Percentiles rank a stretch among this genome's conserved stretches.
Conservation (phyloP, 1,140 invertebrate species). For the Aphelinus certus region DNA sequence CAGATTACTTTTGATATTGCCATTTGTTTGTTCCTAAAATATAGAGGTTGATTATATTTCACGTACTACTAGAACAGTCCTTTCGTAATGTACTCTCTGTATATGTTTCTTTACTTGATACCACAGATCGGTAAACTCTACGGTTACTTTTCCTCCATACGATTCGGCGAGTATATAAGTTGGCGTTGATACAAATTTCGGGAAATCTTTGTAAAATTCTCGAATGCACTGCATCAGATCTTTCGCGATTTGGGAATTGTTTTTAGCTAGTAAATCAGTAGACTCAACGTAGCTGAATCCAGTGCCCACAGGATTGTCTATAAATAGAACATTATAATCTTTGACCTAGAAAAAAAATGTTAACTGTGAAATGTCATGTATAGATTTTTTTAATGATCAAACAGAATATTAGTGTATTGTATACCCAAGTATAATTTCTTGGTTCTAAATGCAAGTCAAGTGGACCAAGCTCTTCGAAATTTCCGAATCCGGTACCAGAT, state of each 20-base stretch:
- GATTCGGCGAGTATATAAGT: conserved; percentile 87
- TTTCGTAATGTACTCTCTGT: neutral
- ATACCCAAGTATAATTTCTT: conserved; percentile 81
- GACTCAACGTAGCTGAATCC: conserved; percentile 84
- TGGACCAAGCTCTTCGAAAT: conserved; percentile 81
- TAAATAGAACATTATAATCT: conserved; percentile 82
- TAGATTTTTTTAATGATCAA: conserved; percentile 43
- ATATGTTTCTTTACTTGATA: conserved; percentile 57
- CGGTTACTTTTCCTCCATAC: conserved; percentile 91
- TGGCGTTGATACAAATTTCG: conserved; percentile 75
- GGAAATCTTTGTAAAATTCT: conserved; percentile 70
- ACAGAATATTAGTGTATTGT: conserved; percentile 44
- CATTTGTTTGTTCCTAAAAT: conserved; percentile 71
- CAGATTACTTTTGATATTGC: conserved; percentile 76
- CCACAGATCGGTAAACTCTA: conserved; percentile 76
- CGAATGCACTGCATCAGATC: conserved; percentile 80
- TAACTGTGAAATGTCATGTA: neutral
- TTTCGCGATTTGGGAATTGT: conserved; percentile 77
- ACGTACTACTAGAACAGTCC: neutral
- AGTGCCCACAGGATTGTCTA: conserved; percentile 90
- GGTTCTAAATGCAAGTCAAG: conserved; percentile 71
- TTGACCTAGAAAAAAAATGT: conserved; percentile 68
- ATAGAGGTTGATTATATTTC: neutral
- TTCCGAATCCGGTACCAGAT: conserved; percentile 79
- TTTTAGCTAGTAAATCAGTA: conserved; percentile 68